Evolutionary conservation across 1,140 invertebrate genomes (phyloP).

Genomic region (Protaetia brevitarsis): DNA sequence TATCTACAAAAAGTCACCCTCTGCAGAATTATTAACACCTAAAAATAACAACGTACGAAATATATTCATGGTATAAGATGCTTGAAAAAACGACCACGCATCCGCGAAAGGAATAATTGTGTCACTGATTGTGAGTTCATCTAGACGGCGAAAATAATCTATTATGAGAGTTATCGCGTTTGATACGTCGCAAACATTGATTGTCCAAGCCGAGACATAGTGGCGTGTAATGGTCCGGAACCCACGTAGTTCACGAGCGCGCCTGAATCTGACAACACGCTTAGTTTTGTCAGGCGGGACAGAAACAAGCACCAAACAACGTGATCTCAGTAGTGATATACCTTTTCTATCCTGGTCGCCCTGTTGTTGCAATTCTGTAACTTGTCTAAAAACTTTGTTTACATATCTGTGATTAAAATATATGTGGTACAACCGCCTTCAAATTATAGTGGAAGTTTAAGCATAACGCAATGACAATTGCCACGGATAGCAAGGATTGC

Average conservation of each 20-base stretch:
- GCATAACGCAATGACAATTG: no score
- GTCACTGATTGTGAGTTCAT: no score
- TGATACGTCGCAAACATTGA: slow-evolving; percentile 31
- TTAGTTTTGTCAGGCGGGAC: slow-evolving; percentile 39
- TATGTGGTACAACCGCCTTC: no score
- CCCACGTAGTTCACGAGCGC: slow-evolving; percentile 35
- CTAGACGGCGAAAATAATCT: slow-evolving; percentile 25
- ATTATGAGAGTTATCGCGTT: slow-evolving; percentile 30
- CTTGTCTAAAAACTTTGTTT: not conserved
- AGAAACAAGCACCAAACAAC: slow-evolving; percentile 30
- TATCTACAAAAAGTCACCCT: no score
- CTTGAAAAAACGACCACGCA: no score
- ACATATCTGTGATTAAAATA: no score
- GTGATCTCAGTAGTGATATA: not conserved
- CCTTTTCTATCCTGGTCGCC: not conserved
- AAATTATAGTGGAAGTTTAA: no score
- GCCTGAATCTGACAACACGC: slow-evolving; percentile 40
- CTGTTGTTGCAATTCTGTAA: not conserved
- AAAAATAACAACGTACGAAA: no score
- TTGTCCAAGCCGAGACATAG: slow-evolving; percentile 39
- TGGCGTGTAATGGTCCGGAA: slow-evolving; percentile 41
- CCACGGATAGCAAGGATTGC: no score
- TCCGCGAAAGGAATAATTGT: no score
- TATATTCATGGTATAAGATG: no score
- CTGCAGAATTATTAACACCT: no score